Percentiles rank a stretch among this genome's conserved stretches.
Conservation (phyloP, 2,888 invertebrate genomes). For the Disparrhopalites patrizii region DNA sequence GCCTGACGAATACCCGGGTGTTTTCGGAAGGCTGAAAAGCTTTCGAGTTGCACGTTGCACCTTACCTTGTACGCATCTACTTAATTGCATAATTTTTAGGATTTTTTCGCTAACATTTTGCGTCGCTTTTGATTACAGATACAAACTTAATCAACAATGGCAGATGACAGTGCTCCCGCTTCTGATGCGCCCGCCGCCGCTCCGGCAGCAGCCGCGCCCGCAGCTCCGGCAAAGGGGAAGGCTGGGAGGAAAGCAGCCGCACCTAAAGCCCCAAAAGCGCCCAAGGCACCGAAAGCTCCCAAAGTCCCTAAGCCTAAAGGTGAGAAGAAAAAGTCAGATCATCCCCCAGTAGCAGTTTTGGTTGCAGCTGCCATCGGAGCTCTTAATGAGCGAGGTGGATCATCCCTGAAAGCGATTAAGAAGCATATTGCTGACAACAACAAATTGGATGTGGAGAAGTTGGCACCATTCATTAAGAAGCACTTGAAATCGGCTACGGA, state of each 20-base stretch:
- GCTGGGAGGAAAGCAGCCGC: slow-evolving; percentile 1
- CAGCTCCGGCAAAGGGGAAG: slow-evolving; percentile 1
- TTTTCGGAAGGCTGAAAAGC: too few species aligned
- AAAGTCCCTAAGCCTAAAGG: slow-evolving; percentile 41
- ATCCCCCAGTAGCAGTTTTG: slow-evolving; percentile 58
- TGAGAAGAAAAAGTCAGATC: slow-evolving; percentile 50
- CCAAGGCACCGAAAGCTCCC: slow-evolving; percentile 18
- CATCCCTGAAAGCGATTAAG: slow-evolving; percentile 56
- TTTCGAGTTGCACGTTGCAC: too few species aligned
- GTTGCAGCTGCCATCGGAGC: slow-evolving; percentile 56
- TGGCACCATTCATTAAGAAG: slow-evolving; percentile 60
- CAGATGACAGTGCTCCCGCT: slow-evolving; percentile 8
- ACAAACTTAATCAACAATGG: neutral
- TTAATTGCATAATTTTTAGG: too few species aligned
- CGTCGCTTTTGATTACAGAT: too few species aligned
- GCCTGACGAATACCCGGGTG: too few species aligned
- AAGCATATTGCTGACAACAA: slow-evolving; percentile 62
- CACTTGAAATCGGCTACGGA: slow-evolving; percentile 59
- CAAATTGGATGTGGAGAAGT: slow-evolving; percentile 60
- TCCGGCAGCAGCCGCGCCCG: neutral
- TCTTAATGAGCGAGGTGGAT: slow-evolving; percentile 51
- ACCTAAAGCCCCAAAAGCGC: slow-evolving; percentile 17
- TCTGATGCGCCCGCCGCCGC: neutral
- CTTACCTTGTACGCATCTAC: too few species aligned
- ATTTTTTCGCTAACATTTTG: too few species aligned